Base-by-base conservation (phyloP, 2,113 vertebrate species). In the Prietella phreatophila region DNA sequence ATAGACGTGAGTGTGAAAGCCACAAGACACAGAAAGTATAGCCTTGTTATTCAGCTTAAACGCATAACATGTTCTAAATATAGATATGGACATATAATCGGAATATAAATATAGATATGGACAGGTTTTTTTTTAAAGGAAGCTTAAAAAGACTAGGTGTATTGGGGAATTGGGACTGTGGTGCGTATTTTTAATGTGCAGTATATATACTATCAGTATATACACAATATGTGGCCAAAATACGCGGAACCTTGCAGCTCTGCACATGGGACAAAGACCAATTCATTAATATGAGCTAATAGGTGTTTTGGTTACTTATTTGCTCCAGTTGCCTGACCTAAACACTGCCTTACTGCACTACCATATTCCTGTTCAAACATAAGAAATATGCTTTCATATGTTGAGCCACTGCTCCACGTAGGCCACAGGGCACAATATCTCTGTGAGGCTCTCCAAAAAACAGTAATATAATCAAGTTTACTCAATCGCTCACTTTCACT, bases 1-100 rank as follows among this genome's bases (percentile, higher is more conserved):
- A 47, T 50, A 36, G 56, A 30, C 47, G 63, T 88, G 78, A 67
- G 65, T 63, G 11, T 9, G 47, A 71, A 87, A 53, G 60, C 73
- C 60, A 69, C 61, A 87, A 22, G 20, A 78, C 83, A 76, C 85
- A 87, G 81, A 73, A 89, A 81, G 78, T 75, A 7, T 73, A 39
- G 17, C 6, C 8, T 39, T 71, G 36, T 71, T 22, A 10, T 73
- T 39, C 39, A 2, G 19, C 9, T 71, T 71, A 17, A 71, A 36
- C 15, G 36, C 2, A 36, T 73, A 22, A 20, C n/a, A n/a, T n/a
- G n/a, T n/a, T n/a, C 65, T 67, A 67, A 25, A 36, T 3, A n/a
- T n/a, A n/a, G n/a, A n/a, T n/a, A n/a, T n/a, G n/a, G n/a, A n/a
- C n/a, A n/a, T n/a, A n/a, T n/a, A n/a, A n/a, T n/a, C n/a, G n/a